Evolutionary conservation across 2,113 vertebrate species (phyloP), one percentile per base, ranked within the genome.

Genomic region (Mastomys natalensis): DNA sequence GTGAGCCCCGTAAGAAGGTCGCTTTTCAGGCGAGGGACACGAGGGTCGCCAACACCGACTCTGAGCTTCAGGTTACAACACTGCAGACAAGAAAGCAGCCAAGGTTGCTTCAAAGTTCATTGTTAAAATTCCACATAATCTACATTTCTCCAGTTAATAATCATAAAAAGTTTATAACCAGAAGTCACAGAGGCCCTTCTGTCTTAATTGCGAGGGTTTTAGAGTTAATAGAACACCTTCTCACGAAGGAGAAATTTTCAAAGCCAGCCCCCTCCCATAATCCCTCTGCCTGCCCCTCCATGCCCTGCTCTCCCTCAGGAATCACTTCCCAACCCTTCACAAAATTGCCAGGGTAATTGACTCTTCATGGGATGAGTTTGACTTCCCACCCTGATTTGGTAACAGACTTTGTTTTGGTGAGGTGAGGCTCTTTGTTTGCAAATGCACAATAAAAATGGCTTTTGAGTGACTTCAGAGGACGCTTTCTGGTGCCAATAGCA

Each of bases 391-490:
- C 97, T 89, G 97, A 97, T 96, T 98, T 95, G 95, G 95, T 97
- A 97, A 97, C 97, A 94, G 82, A 96, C 87, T 93, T 96, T 97
- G 96, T 97, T 95, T 97, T 90, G 95, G 95, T 90, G 92, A 97
- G 88, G 92, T 74, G 94, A 97, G 88, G 92, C 64, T 89, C 95
- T 98, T 97, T 97, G 95, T 98, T 97, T 97, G 96, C 88, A 96
- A 97, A 97, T 90, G 87, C 93, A 97, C 95, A 97, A 97, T 97
- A 97, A 98, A 97, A 97, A 96, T 97, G 97, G 97, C 97, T 97
- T 97, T 97, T 94, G 94, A 97, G 95, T 96, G 96, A 98, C 97
- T 98, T 97, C 96, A 97, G 96, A 97, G 91, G 94, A 89, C 82
- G 92, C 96, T 96, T 97, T 93, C 96, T 96, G 94, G 93, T 97